Conservation (phyloP, 1,140 invertebrate species). For the Lepidostoma basale region DNA sequence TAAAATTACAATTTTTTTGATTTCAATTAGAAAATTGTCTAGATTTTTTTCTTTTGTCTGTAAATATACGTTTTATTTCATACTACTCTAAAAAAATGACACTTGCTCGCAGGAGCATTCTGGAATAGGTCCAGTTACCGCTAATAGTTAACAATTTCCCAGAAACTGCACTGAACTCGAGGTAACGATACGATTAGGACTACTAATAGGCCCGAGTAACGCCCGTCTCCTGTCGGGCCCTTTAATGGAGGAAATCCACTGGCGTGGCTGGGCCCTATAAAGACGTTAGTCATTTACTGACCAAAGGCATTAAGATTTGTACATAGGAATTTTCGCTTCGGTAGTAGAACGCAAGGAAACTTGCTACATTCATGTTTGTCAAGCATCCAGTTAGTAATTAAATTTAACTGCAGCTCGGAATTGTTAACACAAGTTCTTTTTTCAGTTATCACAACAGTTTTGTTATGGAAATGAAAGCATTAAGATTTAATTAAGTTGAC, state of each 20-base stretch:
- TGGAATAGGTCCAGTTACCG: no score
- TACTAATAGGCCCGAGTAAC: background rate
- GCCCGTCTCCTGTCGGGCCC: background rate
- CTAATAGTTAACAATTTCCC: no score
- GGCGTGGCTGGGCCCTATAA: constrained; percentile 36
- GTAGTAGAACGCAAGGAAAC: background rate
- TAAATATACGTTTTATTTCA: no score
- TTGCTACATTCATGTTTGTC: background rate
- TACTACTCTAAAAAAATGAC: no score
- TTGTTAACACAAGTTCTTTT: constrained; percentile 1
- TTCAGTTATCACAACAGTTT: no score
- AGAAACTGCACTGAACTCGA: no score
- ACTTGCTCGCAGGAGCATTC: no score
- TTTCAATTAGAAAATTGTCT: no score
- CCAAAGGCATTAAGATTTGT: constrained; percentile 16
- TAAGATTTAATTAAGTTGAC: no score
- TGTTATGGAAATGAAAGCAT: no score
- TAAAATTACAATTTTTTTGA: no score
- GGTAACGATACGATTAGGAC: background rate
- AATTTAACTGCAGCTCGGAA: background rate
- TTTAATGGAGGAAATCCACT: constrained; percentile 22
- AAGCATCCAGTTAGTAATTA: background rate
- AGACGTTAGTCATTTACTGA: constrained; percentile 30
- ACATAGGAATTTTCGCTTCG: background rate
- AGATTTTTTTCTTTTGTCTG: no score